Evolutionary conservation across 2,888 invertebrate species (phyloP).

Genomic region (Eupithecia subfuscata): DNA sequence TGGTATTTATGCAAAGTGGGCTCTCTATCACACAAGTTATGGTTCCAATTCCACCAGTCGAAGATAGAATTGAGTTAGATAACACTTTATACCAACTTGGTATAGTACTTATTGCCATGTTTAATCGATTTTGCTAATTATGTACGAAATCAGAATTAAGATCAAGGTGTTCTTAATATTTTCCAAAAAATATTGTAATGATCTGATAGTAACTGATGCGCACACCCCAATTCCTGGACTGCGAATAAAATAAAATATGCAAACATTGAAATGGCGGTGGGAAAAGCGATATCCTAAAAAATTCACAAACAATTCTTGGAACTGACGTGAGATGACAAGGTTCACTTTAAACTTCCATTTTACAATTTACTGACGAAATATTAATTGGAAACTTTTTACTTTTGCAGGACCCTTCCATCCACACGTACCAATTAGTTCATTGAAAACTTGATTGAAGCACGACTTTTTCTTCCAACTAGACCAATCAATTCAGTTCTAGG

Average conservation of each 20-base stretch:
- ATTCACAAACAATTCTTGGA: background rate
- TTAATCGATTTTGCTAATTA: background rate
- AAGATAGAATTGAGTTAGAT: background rate
- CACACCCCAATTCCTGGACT: background rate
- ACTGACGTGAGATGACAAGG: background rate
- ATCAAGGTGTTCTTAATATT: background rate
- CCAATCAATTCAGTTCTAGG: slow-evolving; percentile 34
- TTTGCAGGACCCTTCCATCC: slow-evolving; percentile 18
- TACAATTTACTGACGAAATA: slow-evolving; percentile 6
- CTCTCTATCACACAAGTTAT: slow-evolving; percentile 53
- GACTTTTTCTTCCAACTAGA: slow-evolving; percentile 33
- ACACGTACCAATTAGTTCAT: slow-evolving; percentile 30
- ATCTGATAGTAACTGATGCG: background rate
- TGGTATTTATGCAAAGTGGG: slow-evolving; percentile 54
- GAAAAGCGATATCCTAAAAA: background rate
- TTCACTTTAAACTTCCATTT: slow-evolving; percentile 1
- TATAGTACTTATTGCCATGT: background rate
- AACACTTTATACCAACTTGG: background rate
- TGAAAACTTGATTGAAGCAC: slow-evolving; percentile 29
- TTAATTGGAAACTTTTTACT: slow-evolving; percentile 16
- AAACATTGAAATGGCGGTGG: background rate
- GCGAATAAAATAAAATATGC: background rate
- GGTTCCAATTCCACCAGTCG: slow-evolving; percentile 54
- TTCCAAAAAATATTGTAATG: background rate
- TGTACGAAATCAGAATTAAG: background rate